Percentiles rank a stretch among this genome's conserved stretches.
Conservation (phyloP, 2,113 vertebrate genomes). For the Crotalus tigris region DNA sequence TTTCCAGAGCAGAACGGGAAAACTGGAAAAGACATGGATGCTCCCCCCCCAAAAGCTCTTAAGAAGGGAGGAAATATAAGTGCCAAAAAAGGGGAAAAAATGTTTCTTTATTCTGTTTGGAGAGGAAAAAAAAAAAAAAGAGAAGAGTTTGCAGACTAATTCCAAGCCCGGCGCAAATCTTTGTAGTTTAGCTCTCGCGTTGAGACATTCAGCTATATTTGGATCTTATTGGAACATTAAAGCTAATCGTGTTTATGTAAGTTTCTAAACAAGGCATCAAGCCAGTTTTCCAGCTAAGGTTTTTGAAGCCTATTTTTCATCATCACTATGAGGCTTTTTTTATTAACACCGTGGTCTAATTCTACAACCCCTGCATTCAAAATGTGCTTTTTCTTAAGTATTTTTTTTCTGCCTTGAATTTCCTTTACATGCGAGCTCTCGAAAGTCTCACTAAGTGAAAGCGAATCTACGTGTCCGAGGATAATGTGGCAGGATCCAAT, state of each 20-base stretch:
- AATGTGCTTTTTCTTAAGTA: neutral
- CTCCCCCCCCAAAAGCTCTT: no score
- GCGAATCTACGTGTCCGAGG: no score
- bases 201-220: neutral
- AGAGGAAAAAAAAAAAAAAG: no score
- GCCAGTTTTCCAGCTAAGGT: neutral
- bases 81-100: neutral
- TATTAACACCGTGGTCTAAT: neutral
- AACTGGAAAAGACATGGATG: fast-evolving
- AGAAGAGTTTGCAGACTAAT: neutral
- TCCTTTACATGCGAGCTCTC: neutral
- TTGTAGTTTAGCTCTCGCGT: no score
- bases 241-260: neutral
- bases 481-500: no score
- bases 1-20: neutral
- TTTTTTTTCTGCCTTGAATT: neutral
- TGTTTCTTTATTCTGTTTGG: neutral
- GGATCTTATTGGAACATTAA: neutral
- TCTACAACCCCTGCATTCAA: neutral
- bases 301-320: neutral
- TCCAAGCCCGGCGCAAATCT: neutral
- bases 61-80: neutral
- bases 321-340: neutral
- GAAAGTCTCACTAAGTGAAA: neutral
- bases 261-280: neutral